These are phyloP conservation scores for Mugil cephalus DNA, from an alignment of 2,113 vertebrate species.

Conservation along the genomic window DNA sequence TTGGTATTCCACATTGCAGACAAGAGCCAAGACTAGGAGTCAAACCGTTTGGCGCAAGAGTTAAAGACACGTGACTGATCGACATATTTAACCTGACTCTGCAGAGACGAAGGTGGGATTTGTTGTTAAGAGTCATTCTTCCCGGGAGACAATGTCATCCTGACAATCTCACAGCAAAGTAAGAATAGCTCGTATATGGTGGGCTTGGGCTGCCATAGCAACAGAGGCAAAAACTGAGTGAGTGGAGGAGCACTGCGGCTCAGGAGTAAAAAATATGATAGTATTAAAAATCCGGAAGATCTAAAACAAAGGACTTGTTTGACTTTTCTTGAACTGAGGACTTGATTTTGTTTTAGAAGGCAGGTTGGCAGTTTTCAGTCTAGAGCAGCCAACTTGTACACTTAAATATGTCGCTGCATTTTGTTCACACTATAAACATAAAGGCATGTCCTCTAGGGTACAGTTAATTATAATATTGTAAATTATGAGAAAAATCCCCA, in stretches of 20 bases:
- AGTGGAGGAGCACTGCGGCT: conserved; percentile 40
- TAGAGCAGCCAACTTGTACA: too few species aligned
- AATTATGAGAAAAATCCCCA: too few species aligned
- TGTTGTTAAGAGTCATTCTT: conserved; percentile 8
- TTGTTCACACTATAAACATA: too few species aligned
- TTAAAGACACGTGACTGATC: background rate
- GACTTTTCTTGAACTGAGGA: too few species aligned
- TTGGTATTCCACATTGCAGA: background rate
- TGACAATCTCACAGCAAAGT: conserved; percentile 38
- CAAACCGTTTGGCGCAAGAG: too few species aligned
- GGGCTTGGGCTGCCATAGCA: conserved; percentile 68
- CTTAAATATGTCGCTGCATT: too few species aligned
- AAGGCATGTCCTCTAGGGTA: too few species aligned
- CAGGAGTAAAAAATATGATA: conserved; percentile 36
- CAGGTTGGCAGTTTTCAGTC: too few species aligned
- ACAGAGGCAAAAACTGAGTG: conserved; percentile 66
- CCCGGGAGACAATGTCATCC: conserved; percentile 27
- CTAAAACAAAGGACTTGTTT: too few species aligned
- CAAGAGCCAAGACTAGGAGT: background rate
- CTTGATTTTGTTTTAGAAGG: too few species aligned
- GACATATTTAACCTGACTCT: background rate
- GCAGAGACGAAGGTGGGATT: background rate
- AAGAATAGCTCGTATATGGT: conserved; percentile 52
- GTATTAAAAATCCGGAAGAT: conserved; percentile 18
- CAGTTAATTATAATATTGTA: too few species aligned